Percentiles rank a stretch among this genome's conserved stretches.
These are phyloP conservation scores for Anisognathus igniventris DNA, from an alignment of 2,797 vertebrate genomes.

Conservation along the genomic window DNA sequence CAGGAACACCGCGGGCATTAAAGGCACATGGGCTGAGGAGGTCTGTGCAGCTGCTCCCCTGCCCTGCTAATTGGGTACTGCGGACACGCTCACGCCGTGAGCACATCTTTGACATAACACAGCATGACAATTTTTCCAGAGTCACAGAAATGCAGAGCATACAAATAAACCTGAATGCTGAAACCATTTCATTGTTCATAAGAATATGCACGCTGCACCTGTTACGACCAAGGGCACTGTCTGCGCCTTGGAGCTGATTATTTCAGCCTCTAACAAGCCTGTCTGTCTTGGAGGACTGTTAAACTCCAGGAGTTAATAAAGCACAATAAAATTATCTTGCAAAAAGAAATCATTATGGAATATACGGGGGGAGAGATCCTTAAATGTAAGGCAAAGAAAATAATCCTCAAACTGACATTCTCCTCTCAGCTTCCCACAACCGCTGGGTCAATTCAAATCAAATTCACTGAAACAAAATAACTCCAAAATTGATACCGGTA, in stretches of 20 bases:
- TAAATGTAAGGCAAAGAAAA: background rate
- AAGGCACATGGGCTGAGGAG: background rate
- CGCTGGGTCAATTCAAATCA: background rate
- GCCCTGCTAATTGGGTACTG: background rate
- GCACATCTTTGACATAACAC: background rate
- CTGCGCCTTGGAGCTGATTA: background rate
- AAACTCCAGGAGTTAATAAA: background rate
- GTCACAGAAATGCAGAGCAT: slow-evolving; percentile 12
- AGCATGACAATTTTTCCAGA: slow-evolving; percentile 19
- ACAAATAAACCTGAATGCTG: slow-evolving; percentile 22
- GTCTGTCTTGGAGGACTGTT: background rate
- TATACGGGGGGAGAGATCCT: background rate
- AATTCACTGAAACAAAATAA: background rate
- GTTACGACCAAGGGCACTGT: slow-evolving; percentile 23
- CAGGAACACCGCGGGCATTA: background rate
- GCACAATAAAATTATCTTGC: background rate
- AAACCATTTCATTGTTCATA: slow-evolving; percentile 22
- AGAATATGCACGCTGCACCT: slow-evolving; percentile 5
- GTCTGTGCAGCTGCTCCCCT: background rate
- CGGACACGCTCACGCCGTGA: background rate
- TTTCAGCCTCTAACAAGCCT: background rate
- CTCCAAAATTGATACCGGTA: background rate
- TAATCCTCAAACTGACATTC: background rate
- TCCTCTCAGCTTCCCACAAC: background rate
- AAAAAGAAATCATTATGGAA: background rate